Percentiles rank a stretch among this genome's conserved stretches.
These are phyloP conservation scores for Dendrolimus pini DNA, from an alignment of 2,888 invertebrate genomes.

Conservation along the genomic window DNA sequence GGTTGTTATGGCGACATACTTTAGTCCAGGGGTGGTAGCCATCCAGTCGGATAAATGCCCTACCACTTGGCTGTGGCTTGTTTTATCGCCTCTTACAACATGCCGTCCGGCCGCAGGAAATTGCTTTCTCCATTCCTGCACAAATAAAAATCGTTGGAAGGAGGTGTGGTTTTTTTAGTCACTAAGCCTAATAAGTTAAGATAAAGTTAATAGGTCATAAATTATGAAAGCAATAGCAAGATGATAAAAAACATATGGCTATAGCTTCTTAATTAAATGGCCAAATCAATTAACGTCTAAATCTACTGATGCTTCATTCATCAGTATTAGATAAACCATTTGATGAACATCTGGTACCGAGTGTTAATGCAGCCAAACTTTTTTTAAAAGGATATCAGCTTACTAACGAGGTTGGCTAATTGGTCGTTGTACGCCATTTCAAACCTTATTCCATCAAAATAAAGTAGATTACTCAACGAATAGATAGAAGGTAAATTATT, in stretches of 20 bases:
- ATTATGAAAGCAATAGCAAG: background rate
- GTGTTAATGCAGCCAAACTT: constrained; percentile 18
- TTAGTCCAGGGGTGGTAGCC: too few relatives aligned
- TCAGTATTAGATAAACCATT: background rate
- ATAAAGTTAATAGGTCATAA: background rate
- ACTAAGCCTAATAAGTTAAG: background rate
- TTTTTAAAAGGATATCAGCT: constrained; percentile 25
- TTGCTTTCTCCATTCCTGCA: too few relatives aligned
- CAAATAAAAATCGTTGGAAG: too few relatives aligned
- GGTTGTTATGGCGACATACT: too few relatives aligned
- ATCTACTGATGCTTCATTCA: constrained; percentile 2
- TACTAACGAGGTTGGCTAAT: constrained; percentile 23
- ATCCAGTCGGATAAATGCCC: too few relatives aligned
- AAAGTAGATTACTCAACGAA: constrained; percentile 10
- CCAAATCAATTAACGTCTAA: constrained; percentile 36
- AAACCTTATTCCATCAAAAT: constrained; percentile 4
- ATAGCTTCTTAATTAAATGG: constrained; percentile 15
- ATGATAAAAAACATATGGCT: constrained; percentile 17
- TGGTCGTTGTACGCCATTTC: constrained; percentile 3
- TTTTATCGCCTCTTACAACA: too few relatives aligned
- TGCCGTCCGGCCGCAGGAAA: too few relatives aligned
- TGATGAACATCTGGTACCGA: constrained; percentile 6
- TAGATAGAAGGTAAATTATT: constrained; percentile 9
- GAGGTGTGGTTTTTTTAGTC: too few relatives aligned
- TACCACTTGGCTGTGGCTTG: too few relatives aligned